Conservation (phyloP, 1,140 invertebrate genomes). For the Popillia japonica region DNA sequence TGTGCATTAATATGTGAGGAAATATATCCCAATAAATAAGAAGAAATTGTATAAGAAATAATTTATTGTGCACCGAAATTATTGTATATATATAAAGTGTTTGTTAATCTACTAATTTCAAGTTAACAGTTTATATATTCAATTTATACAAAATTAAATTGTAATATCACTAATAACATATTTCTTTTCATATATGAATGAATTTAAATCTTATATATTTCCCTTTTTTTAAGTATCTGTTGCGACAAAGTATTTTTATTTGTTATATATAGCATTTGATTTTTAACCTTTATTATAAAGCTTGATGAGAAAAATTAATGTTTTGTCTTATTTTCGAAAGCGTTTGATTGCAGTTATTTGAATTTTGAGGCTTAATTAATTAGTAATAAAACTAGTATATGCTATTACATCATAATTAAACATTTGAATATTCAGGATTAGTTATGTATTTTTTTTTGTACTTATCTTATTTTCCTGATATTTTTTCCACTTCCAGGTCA, state of each 20-base stretch:
- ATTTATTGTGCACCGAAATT: slow-evolving; percentile 33
- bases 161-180: background rate
- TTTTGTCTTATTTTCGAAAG: background rate
- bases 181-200: background rate
- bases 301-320: background rate
- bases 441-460: no score
- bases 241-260: background rate
- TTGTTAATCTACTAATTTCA: background rate
- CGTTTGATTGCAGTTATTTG: background rate
- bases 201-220: background rate
- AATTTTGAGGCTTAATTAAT: no score
- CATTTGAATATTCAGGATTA: no score
- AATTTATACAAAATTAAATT: slow-evolving; percentile 30
- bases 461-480: no score
- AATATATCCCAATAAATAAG: slow-evolving; percentile 4
- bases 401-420: no score
- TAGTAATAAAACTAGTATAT: no score
- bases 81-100: slow-evolving; percentile 27
- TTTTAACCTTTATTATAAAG: slow-evolving; percentile 16
- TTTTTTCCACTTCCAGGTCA: no score
- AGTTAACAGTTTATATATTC: slow-evolving; percentile 22
- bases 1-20: background rate
- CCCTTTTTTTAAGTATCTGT: background rate
- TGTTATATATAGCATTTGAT: background rate
- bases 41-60: slow-evolving; percentile 26